Evolutionary conservation across 1,140 invertebrate genomes (phyloP), one percentile per base, ranked within the genome.

Genomic region (Muscidifurax raptorellus): DNA sequence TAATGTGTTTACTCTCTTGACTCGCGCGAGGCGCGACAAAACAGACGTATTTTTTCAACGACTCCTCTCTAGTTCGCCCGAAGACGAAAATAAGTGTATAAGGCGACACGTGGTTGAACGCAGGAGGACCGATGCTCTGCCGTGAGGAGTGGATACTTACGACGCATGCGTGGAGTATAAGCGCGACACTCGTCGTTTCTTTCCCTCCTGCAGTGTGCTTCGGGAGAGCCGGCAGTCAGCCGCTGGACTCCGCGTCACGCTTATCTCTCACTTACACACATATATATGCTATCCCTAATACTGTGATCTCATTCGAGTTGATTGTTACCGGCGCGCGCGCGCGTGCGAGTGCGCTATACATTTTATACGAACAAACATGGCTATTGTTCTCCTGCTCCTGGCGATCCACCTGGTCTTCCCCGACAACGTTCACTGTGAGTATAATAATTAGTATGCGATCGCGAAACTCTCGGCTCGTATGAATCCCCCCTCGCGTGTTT

Each of bases 171-270:
- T 77, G 79, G 64, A 59, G 78, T 69, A 71, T 36, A 10, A 30
- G 25, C 52, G 40, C 74, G 40, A 44, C 52, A 44, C 66, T 69
- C 66, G 66, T 27, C 9, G 28, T 69, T 30, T 69, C 66, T 69
- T 30, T 69, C 66, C 25, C 66, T 30, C 66, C 28, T 12, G 66
- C 27, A 10, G 25, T 27, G 66, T 27, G 66, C 66, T 12, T 69
- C 27, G 25, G 22, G 18, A 59, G 52, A 59, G 52, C 28, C 28
- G 66, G 86, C 90, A 91, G 91, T 91, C 90, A 89, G 89, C 87
- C 90, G 87, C 87, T 89, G 88, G 86, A 90, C 89, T 89, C 86
- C 88, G 90, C 30, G 28, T 86, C 85, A 88, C 89, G 88, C 77
- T 80, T 75, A 74, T 40, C 69, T n/a, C 44, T 25, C 2, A n/a